Evolutionary conservation across 2,888 invertebrate species (phyloP), one percentile per base, ranked within the genome.

Genomic region (Epicampocera succincta): DNA sequence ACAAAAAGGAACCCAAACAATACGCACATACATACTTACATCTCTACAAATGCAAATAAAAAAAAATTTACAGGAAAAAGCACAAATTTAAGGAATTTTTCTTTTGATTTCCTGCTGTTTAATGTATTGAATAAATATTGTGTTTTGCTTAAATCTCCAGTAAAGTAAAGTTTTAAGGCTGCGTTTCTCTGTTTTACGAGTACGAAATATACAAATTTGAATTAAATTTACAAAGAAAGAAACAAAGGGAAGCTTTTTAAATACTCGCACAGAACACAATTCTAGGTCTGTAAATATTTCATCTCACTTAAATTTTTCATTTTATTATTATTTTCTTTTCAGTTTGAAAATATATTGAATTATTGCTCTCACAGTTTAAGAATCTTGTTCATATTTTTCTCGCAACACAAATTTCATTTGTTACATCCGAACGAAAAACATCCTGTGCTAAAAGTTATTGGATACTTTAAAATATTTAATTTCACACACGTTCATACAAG

Each of bases 61-160:
- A n/a, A n/a, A 25, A 25, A 25, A 25, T 21, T 58, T 52, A 60
- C 48, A 72, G 72, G 42, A 58, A 65, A 63, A 13, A 44, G 9
- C 44, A 71, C 19, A 66, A 75, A 40, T 25, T 40, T 65, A 17
- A 76, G 69, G 52, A 76, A 66, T 25, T 56, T 48, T 80, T 44
- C 71, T 65, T 58, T 61, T 54, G 72, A 80, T 66, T 76, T 76
- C 75, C 75, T 68, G 74, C 56, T 65, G 25, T 68, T 68, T 68
- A 54, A 60, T 71, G 42, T 9, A 29, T 13, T 52, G 5, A 33
- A 42, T 25, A 44, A 52, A 42, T 61, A 12, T 8, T 44, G 5
- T n/a, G n/a, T 58, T 58, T 29, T 44, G 9, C 9, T 3, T 15
- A 15, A 33, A 33, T 4, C 2, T 8, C 3, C 42, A 42, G 25